Base-by-base conservation (phyloP, 2,888 invertebrate genomes). In the Oasisia sp. region DNA sequence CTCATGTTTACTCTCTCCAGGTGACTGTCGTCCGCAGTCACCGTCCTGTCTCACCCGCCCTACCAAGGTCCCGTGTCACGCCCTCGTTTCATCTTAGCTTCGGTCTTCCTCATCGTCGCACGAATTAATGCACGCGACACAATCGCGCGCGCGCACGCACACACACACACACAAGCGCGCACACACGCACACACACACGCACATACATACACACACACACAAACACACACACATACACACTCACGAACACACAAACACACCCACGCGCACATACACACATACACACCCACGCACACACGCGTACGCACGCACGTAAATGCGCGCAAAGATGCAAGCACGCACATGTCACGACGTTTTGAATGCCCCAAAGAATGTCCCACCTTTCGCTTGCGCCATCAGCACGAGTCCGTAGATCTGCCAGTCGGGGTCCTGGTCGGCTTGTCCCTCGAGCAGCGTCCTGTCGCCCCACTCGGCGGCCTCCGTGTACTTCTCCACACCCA, bases 391-490 rank as follows among this genome's bases (percentile, higher is more conserved):
- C 5, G 95, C 96, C n/a, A 95, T 94, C 8, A 96, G 94, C 14
- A 96, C 95, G 92, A 94, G 94, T 74, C 95, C 95, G 94, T 96
- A 96, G 45, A 96, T 94, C 93, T 95, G 94, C 96, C 96, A 96
- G 0, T 95, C 95, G 50, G 94, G 92, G 93, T 96, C 96, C 44
- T 95, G 95, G 12, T 95, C 95, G 91, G 95, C 95, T 38, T 94
- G 93, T 27, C 96, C 96, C 8, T 95, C 95, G 14, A 94, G 94
- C 92, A 95, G 93, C 27, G 96, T 95, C 92, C 95, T 95, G 93
- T 95, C 94, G 38, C 96, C 96, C 93, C 95, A 95, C 9, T 95
- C 95, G 56, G 94, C 92, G 7, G 96, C 95, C 19, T 95, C 94
- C 8, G 94, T 92, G 92, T 94, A 95, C 91, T 95, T 94, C 8